Conservation (phyloP, 53 echinoderm and acorn worm genomes). For the Antedon mediterranea region DNA sequence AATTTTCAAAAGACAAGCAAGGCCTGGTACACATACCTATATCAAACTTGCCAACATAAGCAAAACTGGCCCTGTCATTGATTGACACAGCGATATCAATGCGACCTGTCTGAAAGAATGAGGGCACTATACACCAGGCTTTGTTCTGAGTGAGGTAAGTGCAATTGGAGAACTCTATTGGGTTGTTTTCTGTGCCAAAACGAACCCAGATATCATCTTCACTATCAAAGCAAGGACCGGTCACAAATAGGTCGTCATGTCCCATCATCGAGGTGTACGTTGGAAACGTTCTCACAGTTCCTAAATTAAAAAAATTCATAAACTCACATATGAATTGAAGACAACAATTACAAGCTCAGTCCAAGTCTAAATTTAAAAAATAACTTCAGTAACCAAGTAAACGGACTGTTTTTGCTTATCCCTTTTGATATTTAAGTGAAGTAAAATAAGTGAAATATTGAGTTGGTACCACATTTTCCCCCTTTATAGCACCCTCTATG, state of each 20-base stretch:
- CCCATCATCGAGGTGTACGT: conserved; percentile 79
- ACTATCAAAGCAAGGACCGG: conserved; percentile 76
- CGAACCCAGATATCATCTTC: conserved; percentile 66
- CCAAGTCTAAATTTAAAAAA: too few relatives aligned
- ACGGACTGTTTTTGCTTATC: too few relatives aligned
- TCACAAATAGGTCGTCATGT: conserved; percentile 48
- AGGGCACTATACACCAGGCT: conserved; percentile 68
- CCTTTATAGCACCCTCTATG: too few relatives aligned
- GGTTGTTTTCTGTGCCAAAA: conserved; percentile 50
- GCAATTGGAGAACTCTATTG: conserved; percentile 69
- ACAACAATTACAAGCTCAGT: too few relatives aligned
- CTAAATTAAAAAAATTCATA: conserved; percentile 19
- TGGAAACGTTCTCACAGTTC: conserved; percentile 46
- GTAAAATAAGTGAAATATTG: too few relatives aligned
- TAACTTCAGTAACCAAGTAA: too few relatives aligned
- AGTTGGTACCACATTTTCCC: too few relatives aligned
- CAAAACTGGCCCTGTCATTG: conserved; percentile 54
- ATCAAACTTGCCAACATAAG: conserved; percentile 49
- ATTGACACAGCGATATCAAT: conserved; percentile 44
- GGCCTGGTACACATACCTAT: conserved; percentile 67
- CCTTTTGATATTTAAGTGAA: too few relatives aligned
- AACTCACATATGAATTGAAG: too few relatives aligned
- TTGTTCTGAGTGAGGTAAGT: conserved; percentile 43
- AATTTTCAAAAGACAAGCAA: too few relatives aligned
- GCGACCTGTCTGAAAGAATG: conserved; percentile 67